Base-by-base conservation (phyloP, 2,113 vertebrate genomes). In the Tretioscincus oriximinensis region DNA sequence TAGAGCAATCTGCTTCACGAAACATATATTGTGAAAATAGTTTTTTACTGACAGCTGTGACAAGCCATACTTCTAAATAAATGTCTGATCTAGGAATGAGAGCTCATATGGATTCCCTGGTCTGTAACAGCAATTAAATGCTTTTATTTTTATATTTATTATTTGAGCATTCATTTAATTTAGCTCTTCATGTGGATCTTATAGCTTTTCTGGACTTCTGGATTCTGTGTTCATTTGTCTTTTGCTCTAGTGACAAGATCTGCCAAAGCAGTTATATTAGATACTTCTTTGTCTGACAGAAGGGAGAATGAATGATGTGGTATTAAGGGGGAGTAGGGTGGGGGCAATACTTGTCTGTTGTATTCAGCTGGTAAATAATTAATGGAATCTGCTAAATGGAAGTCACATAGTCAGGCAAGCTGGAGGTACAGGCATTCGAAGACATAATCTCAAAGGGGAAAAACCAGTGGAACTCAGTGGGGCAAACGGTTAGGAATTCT, bases 301-400 rank as follows among this genome's bases (percentile, higher is more conserved):
- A 65, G 73, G 60, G 65, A 70, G 76, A 51, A 11, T 21, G 51
- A 76, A 29, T 35, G 11, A 8, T 16, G 7, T 51, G 45, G 78
- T 51, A 51, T 7, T n/a, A 18, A 14, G 9, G 7, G 47, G 49
- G 18, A 28, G 31, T 41, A 41, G 45, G 22, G 77, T 61, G 68
- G 68, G 69, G 28, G 67, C 45, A 64, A 60, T 51, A 65, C 78
- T 70, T 63, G 81, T 88, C 85, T 89, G 80, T 58, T 64, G 76
- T 86, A 76, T 84, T 86, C 85, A 88, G 83, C 79, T 76, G 82
- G 79, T 93, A 84, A 92, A 92, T 94, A 91, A 93, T 92, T 91
- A 89, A 93, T 91, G 92, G 80, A 81, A 1, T 41, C 76, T 0
- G 0, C 84, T 83, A 3, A 76, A 45, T 82, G 78, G 80, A 81